phyloP scores from a whole-genome alignment of 2,797 vertebrate species.

The Urocyon cinereoargenteus region DNA sequence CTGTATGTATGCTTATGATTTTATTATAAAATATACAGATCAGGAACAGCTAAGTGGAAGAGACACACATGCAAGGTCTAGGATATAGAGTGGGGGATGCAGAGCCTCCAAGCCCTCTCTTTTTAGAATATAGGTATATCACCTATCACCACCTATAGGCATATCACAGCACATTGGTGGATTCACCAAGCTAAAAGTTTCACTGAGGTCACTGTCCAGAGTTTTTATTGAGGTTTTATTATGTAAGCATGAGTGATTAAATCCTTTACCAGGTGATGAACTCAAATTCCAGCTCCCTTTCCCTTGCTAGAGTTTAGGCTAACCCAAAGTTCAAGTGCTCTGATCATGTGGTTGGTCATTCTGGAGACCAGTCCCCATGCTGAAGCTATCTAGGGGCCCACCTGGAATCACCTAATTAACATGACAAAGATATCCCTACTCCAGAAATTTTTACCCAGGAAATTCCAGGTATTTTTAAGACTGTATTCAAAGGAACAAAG shows the following conservation, averaged over 20 bases:
- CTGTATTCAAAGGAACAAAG: background rate
- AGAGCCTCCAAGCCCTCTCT: background rate
- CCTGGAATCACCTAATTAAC: background rate
- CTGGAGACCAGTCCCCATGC: background rate
- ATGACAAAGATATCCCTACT: background rate
- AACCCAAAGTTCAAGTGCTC: background rate
- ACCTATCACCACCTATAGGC: too few relatives aligned
- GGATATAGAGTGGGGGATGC: accelerated
- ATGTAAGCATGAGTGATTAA: background rate
- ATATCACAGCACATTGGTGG: background rate
- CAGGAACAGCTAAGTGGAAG: background rate
- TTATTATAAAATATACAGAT: background rate
- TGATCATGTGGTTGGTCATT: background rate
- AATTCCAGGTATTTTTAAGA: background rate
- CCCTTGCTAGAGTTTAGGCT: background rate
- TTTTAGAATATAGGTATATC: background rate
- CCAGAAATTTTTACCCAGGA: background rate
- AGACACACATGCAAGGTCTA: background rate
- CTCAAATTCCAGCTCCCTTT: background rate
- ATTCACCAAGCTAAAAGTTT: background rate
- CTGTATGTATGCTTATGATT: background rate
- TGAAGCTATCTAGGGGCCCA: background rate
- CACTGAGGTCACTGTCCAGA: background rate
- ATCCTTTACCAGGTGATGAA: background rate
- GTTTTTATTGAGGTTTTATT: background rate